Base-by-base conservation (phyloP, 1,140 invertebrate genomes). In the Panagrolaimus sp. region DNA sequence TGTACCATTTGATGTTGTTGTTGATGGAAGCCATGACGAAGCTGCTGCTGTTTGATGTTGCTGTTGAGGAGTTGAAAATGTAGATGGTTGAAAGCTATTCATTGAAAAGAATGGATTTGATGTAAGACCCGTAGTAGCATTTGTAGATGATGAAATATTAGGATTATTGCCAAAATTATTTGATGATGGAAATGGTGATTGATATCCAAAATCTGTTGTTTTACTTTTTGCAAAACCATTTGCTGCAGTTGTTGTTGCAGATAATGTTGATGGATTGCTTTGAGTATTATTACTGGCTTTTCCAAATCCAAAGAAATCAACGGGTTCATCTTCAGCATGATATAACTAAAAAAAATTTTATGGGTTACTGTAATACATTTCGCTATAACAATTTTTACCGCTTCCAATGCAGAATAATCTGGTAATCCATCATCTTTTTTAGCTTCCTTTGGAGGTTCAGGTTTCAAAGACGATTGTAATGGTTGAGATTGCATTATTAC, bases 81-180 rank as follows among this genome's bases (percentile, higher is more conserved):
- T 7, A 38, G 31, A 38, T 38, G 31, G 51, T 20, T 20, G 51
- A 57, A 57, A 57, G n/a, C 9, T 27, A 27, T 57, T 57, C 51
- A 57, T 57, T 57, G 51, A 57, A 20, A 57, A 27, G 20, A 57
- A 57, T 13, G 51, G 51, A 57, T 27, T 57, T 27, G 51, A 11
- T 25, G 20, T 57, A 11, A 57, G 20, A 20, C 27, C 20, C 9
- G 51, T 5, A n/a, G n/a, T n/a, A n/a, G n/a, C n/a, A 11, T 20
- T 20, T 9, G 20, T 57, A 5, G 51, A 57, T 4, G 51, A 57
- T 20, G 14, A 20, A 11, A 27, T 27, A 20, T 20, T 57, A 4
- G 51, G 51, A 38, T 2, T 38, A 38, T n/a, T n/a, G n/a, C 31
- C 31, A 38, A 38, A 38, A 38, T 38, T 38, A 38, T 38, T 38